Evolutionary conservation across 2,888 invertebrate genomes (phyloP).

Genomic region (Abrostola tripartita): DNA sequence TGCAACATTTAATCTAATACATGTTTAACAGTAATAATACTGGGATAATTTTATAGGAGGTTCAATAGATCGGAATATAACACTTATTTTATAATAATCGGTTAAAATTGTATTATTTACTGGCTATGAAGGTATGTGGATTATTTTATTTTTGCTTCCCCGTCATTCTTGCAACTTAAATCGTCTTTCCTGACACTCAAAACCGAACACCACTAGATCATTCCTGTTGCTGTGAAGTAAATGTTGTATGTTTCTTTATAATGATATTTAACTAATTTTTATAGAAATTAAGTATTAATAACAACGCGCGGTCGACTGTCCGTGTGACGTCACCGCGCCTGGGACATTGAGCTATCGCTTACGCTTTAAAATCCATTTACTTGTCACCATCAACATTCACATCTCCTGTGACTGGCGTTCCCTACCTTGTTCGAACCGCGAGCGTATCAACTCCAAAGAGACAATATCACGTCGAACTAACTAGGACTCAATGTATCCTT

Average conservation of each 20-base stretch:
- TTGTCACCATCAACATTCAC: constrained; percentile 74
- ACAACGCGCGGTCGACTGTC: constrained; percentile 35
- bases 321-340: constrained; percentile 22
- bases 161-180: constrained; percentile 81
- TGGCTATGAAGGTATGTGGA: constrained; percentile 59
- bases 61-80: constrained; percentile 72
- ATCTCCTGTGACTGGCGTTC: constrained; percentile 62
- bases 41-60: constrained; percentile 67
- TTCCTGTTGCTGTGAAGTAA: constrained; percentile 77
- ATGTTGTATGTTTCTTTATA: constrained; percentile 64
- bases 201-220: constrained; percentile 77
- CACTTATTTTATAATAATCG: constrained; percentile 64
- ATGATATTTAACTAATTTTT: constrained; percentile 54
- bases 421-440: constrained; percentile 55
- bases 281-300: constrained; percentile 51
- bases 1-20: constrained; percentile 69
- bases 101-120: constrained; percentile 68
- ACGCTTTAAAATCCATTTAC: constrained; percentile 54
- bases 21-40: constrained; percentile 79
- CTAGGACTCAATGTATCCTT: constrained; percentile 38
- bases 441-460: constrained; percentile 54
- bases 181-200: constrained; percentile 82
- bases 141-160: constrained; percentile 79
- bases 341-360: constrained; percentile 55
- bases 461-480: constrained; percentile 40